These are phyloP conservation scores for Phylloscopus whistleri DNA, from an alignment of 2,113 vertebrate species.

Conservation along the genomic window DNA sequence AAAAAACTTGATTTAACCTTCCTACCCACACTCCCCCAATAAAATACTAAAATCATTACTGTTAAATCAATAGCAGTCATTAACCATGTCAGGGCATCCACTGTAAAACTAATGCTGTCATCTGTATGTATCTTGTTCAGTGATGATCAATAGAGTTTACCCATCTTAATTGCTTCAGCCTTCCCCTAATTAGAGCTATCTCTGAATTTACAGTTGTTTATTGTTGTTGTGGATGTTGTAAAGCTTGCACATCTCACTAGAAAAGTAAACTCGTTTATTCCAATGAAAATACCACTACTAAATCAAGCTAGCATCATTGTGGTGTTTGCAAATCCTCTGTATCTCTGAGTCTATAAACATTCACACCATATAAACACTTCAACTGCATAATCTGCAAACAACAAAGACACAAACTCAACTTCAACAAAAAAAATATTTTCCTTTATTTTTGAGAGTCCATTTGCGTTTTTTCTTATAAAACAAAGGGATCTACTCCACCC, in stretches of 20 bases:
- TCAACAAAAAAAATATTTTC: neutral
- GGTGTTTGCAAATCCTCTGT: neutral
- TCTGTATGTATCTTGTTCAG: neutral
- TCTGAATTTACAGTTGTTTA: neutral
- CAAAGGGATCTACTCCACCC: neutral
- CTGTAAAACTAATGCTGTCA: neutral
- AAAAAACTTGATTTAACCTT: neutral
- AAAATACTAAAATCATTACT: neutral
- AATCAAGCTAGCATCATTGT: neutral
- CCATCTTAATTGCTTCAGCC: neutral
- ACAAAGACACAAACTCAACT: neutral
- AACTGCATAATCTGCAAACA: neutral
- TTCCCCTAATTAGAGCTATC: neutral
- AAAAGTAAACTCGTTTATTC: neutral
- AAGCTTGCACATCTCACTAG: neutral
- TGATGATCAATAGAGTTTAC: neutral
- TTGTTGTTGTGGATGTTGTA: neutral
- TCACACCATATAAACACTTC: neutral
- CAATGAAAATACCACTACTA: neutral
- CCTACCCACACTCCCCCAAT: neutral
- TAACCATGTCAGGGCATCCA: neutral
- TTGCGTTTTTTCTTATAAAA: neutral
- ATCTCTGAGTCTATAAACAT: neutral
- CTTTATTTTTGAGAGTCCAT: neutral
- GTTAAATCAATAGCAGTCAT: neutral